Base-by-base conservation (phyloP, 1,140 invertebrate species). In the Cheumatopsyche charites region DNA sequence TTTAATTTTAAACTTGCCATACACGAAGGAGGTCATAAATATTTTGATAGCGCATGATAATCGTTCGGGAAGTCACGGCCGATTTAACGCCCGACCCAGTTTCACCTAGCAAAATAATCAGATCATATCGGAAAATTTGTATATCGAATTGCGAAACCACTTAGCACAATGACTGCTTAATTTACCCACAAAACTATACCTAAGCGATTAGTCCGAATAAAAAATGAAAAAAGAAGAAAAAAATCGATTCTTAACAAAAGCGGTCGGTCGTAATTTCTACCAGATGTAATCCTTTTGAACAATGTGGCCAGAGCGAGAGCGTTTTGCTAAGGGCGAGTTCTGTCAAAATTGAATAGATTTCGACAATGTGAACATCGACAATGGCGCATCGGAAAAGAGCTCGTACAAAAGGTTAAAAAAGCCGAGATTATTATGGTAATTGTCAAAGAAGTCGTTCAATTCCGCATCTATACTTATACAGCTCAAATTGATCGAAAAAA, bases 341-440 rank as follows among this genome's bases (percentile, higher is more conserved):
- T 43, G 15, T 63, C 62, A 23, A 42, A 41, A 55, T 58, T 68
- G 66, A 68, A 68, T 68, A 55, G 66, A 68, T 68, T 68, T 55
- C 49, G 41, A 66, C 63, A 66, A 47, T 66, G 66, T 68, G 47
- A 68, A 55, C 66, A 68, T 9, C 26, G 66, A 55, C 66, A 55
- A 55, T 68, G 42, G 47, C 55, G 55, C 55, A 58, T 58, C 55
- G 55, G 55, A 58, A 58, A 19, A 58, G 55, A 12, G 3, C 19
- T 5, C 19, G 19, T n/a, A 55, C 36, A 55, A 68, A 68, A 68
- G 66, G 66, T 68, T 55, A 68, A 68, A 68, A 68, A 68, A 68
- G 45, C 21, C 66, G 12, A 68, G 66, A 68, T 68, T 68, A 68
- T 68, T 55, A 68, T 68, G 66, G 47, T 68, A 68, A 68, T 68